Percentiles rank a stretch among this genome's conserved stretches.
These are phyloP conservation scores for Eupithecia subumbrata DNA, from an alignment of 2,888 invertebrate species.

Conservation along the genomic window DNA sequence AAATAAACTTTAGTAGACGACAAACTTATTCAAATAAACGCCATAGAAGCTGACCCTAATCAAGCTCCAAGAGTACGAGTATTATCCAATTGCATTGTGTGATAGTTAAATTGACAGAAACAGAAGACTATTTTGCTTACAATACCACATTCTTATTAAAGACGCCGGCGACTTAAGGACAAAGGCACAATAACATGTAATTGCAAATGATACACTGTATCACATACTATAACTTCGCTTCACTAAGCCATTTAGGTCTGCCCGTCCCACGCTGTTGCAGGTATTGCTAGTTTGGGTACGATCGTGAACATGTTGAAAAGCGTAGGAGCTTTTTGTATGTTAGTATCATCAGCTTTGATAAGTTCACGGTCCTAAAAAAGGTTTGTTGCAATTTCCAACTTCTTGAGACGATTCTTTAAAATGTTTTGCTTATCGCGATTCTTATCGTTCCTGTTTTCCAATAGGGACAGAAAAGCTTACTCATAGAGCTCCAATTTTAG, in stretches of 20 bases:
- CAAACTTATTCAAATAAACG: constrained; percentile 7
- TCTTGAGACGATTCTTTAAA: not conserved
- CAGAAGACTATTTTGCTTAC: constrained; percentile 79
- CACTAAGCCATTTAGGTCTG: constrained; percentile 70
- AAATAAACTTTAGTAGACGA: constrained; percentile 8
- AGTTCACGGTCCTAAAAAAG: constrained; percentile 42
- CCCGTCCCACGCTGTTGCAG: constrained; percentile 65
- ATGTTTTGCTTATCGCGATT: not conserved
- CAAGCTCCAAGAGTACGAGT: constrained; percentile 47
- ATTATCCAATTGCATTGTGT: constrained; percentile 54
- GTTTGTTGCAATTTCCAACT: not conserved
- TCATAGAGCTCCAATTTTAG: not conserved
- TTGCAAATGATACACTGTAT: constrained; percentile 83
- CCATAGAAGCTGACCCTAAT: constrained; percentile 35
- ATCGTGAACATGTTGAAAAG: constrained; percentile 19
- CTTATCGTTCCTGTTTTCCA: not conserved
- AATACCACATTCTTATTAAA: constrained; percentile 59
- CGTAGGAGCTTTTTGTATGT: constrained; percentile 45
- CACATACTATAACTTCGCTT: constrained; percentile 67
- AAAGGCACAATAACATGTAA: constrained; percentile 83
- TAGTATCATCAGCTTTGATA: not conserved
- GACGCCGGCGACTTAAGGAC: constrained; percentile 71
- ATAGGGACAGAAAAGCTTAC: not conserved
- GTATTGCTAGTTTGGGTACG: constrained; percentile 28
- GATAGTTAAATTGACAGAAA: constrained; percentile 73